phyloP scores from a whole-genome alignment of 2,888 invertebrate genomes.

The Aquatica leii region DNA sequence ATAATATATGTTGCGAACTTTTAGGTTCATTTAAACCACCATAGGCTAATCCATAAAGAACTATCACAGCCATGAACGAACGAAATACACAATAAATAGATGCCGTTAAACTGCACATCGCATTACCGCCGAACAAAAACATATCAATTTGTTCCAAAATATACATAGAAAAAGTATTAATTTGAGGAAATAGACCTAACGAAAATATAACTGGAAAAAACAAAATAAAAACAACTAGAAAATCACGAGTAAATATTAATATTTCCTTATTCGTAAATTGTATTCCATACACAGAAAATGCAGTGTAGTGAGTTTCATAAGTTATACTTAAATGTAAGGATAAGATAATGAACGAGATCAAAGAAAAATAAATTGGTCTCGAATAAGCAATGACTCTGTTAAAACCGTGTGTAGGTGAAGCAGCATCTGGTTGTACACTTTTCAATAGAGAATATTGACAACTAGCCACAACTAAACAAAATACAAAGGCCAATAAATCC shows the following conservation, averaged over 20 bases:
- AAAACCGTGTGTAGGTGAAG: slow-evolving; percentile 98
- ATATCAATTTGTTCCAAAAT: slow-evolving; percentile 94
- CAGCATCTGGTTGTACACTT: slow-evolving; percentile 98
- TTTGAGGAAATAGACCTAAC: slow-evolving; percentile 94
- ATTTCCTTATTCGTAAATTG: slow-evolving; percentile 68
- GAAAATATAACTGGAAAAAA: slow-evolving; percentile 95
- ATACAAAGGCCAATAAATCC: slow-evolving; percentile 92
- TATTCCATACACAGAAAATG: slow-evolving; percentile 60
- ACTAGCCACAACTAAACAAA: slow-evolving; percentile 97
- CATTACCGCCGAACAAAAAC: slow-evolving; percentile 90
- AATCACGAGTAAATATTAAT: slow-evolving; percentile 73
- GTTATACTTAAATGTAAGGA: slow-evolving; percentile 52
- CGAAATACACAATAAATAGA: slow-evolving; percentile 84
- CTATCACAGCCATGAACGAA: slow-evolving; percentile 79
- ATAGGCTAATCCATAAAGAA: slow-evolving; percentile 87
- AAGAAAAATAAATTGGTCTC: slow-evolving; percentile 91
- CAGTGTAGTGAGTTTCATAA: slow-evolving; percentile 48
- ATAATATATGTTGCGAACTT: slow-evolving; percentile 88
- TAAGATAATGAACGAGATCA: slow-evolving; percentile 69
- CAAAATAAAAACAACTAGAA: slow-evolving; percentile 81
- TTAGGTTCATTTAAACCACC: slow-evolving; percentile 85
- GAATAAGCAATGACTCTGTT: slow-evolving; percentile 95
- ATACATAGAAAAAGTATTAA: slow-evolving; percentile 96
- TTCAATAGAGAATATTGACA: slow-evolving; percentile 97
- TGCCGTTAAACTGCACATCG: slow-evolving; percentile 83